Percentiles rank a stretch among this genome's conserved stretches.
Evolutionary conservation across 2,113 vertebrate species (phyloP).

Genomic region (Heterocephalus glaber): DNA sequence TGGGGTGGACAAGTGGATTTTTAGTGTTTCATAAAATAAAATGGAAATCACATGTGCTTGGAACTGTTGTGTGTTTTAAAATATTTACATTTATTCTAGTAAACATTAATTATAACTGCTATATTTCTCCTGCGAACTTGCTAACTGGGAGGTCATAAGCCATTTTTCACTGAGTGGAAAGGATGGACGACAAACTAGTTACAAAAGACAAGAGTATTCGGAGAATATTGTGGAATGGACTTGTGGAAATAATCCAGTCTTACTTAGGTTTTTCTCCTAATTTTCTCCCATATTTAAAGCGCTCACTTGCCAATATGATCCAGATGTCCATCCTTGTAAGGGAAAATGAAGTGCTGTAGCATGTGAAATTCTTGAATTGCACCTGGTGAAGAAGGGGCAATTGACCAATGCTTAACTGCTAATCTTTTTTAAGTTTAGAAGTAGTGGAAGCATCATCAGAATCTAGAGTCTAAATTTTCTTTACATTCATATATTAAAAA

Average conservation of each 20-base stretch:
- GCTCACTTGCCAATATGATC: conserved; percentile 63
- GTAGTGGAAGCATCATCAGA: neutral
- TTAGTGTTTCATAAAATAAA: conserved; percentile 78
- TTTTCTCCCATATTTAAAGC: conserved; percentile 59
- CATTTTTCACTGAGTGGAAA: conserved; percentile 57
- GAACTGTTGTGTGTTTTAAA: conserved; percentile 65
- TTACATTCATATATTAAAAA: neutral
- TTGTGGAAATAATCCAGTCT: conserved; percentile 43
- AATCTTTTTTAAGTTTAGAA: neutral
- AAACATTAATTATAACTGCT: conserved; percentile 75
- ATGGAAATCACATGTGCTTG: conserved; percentile 76
- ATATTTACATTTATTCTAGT: conserved; percentile 74
- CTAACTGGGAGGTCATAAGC: conserved; percentile 68
- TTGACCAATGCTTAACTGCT: neutral
- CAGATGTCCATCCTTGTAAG: conserved; percentile 67
- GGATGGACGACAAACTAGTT: conserved; percentile 40
- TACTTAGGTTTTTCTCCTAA: conserved; percentile 58
- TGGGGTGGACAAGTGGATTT: conserved; percentile 73
- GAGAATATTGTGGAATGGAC: conserved; percentile 19
- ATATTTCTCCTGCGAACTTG: conserved; percentile 60
- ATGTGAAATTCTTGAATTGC: conserved; percentile 42
- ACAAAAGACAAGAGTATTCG: neutral
- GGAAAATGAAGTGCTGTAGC: neutral
- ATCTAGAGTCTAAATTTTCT: neutral
- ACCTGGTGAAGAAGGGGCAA: neutral